A percentile compares a stretch with the other conserved stretches of the same genome.
Conservation (phyloP, 2,888 invertebrate genomes). For the Catonia carolina region DNA sequence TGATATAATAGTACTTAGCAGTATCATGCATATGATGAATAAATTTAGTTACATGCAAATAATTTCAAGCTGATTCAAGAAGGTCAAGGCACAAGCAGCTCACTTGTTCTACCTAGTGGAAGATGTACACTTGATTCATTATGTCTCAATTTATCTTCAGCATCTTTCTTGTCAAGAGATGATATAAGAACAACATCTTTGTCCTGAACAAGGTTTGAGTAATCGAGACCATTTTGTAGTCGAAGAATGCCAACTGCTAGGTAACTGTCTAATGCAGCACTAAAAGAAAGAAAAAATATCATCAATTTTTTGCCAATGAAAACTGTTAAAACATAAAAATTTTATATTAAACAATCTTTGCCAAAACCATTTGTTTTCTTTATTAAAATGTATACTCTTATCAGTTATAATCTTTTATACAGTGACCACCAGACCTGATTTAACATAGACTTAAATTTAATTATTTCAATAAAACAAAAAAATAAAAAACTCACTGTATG, state of each 20-base stretch:
- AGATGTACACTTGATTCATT: slow-evolving; percentile 23
- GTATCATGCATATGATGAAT: too few species aligned
- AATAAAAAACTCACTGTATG: slow-evolving; percentile 67
- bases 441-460: too few species aligned
- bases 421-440: too few species aligned
- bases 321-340: too few species aligned
- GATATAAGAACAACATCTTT: slow-evolving; percentile 26
- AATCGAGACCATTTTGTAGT: slow-evolving; percentile 78
- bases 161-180: slow-evolving; percentile 26
- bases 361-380: slow-evolving; percentile 42
- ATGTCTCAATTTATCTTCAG: slow-evolving; percentile 24
- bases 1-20: too few species aligned
- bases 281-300: slow-evolving; percentile 43
- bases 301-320: too few species aligned
- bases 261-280: slow-evolving; percentile 90
- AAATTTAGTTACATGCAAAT: too few species aligned
- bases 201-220: slow-evolving; percentile 40
- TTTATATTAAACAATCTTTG: not conserved
- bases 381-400: slow-evolving; percentile 50
- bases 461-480: too few species aligned
- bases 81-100: too few species aligned
- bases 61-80: too few species aligned
- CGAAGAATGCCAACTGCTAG: slow-evolving; percentile 86
- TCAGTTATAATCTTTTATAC: too few species aligned
- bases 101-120: not conserved